phyloP scores from a whole-genome alignment of 1,140 invertebrate genomes.

The Amphibalanus amphitrite region DNA sequence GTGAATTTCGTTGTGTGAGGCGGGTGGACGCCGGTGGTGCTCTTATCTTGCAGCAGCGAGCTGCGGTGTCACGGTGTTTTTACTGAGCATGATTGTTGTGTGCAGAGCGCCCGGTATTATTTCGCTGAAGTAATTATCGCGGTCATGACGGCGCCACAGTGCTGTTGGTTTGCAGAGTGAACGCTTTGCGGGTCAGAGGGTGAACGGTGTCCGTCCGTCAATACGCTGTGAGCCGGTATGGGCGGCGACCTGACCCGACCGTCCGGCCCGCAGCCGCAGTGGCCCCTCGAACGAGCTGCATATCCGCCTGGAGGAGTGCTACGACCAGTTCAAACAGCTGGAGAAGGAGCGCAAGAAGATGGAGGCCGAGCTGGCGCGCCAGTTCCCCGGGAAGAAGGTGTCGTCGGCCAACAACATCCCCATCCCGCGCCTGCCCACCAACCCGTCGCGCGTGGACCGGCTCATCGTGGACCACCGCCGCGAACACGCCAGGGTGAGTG shows the following conservation, averaged over 20 bases:
- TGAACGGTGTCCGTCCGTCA: neutral
- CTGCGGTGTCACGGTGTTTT: no score
- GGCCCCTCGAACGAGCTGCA: constrained; percentile 16
- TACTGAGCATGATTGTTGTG: no score
- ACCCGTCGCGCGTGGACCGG: constrained; percentile 62
- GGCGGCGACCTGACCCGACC: no score
- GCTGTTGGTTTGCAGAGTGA: neutral
- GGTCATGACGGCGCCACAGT: neutral
- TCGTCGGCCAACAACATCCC: constrained; percentile 64
- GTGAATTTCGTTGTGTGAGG: no score
- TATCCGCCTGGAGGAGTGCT: constrained; percentile 52
- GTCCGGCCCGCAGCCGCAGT: constrained; percentile 11
- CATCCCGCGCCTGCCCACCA: constrained; percentile 55
- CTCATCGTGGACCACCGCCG: constrained; percentile 64
- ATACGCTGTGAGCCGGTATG: neutral
- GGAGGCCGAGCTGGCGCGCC: constrained; percentile 58
- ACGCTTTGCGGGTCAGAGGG: neutral
- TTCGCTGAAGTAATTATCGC: neutral
- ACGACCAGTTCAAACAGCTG: constrained; percentile 60
- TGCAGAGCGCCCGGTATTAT: no score
- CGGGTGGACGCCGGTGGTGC: no score
- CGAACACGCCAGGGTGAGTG: constrained; percentile 47
- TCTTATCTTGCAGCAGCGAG: no score
- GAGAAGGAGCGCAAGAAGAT: constrained; percentile 71
- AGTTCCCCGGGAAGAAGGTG: constrained; percentile 61